Evolutionary conservation across 2,113 vertebrate species (phyloP), one percentile per base, ranked within the genome.

Genomic region (Lucifuga dentata): DNA sequence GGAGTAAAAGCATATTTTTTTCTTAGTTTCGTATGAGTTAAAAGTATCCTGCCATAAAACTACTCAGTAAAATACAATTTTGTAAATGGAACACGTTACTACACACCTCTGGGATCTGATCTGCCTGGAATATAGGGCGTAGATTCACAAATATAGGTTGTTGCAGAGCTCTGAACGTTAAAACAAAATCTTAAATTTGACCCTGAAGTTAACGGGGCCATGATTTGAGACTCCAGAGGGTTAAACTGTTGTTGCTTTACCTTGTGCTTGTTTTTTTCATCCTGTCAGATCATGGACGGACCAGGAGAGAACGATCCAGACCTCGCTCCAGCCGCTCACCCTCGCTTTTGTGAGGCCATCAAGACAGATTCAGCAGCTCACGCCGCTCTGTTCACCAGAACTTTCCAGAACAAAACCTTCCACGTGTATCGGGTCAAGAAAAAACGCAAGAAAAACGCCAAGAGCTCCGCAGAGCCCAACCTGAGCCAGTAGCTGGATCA

Each of bases 361-460:
- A 96, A 95, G 89, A 93, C 83, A 6, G 93, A 94, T 45, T 76
- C 85, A 0, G 86, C 92, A 1, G 71, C 92, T 2, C 97, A 95
- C 58, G 61, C 74, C 0, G 46, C 46, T 1, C 89, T 95, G 80
- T 99, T 99, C 90, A 93, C 92, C 32, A 91, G 92, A 58, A 95
- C 95, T 5, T 99, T 98, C 80, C 94, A 94, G 66, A 99, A 98
- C 90, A 98, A 97, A 90, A 98, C 96, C 3, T 98, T 99, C 89
- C 93, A 97, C 0, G 95, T 98, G 48, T 99, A 98, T 93, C 94
- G 87, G 72, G 90, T 98, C 45, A 92, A 84, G 76, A 93, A 92
- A 81, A 84, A 90, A 36, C 82, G 82, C 52, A 92, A 87, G 88
- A 92, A 92, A 59, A 85, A 56, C 17, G 5, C 29, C 43, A 90